Evolutionary conservation across 2,888 invertebrate genomes (phyloP).

Genomic region (Invenusta paracnida): DNA sequence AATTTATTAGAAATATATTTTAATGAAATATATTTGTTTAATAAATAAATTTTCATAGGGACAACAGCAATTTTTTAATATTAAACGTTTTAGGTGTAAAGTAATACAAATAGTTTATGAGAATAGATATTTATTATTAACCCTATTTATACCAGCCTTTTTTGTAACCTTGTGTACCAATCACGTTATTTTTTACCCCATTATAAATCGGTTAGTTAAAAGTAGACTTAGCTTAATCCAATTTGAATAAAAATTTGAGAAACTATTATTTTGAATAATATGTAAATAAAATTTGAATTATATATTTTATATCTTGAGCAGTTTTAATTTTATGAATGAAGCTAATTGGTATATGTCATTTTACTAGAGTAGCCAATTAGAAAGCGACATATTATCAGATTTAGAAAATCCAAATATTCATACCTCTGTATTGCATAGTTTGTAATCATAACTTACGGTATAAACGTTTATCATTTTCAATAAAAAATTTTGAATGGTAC

Average conservation of each 20-base stretch:
- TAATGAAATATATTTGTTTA: too few species aligned
- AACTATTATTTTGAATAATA: not conserved
- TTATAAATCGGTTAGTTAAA: not conserved
- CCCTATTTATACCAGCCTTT: not conserved
- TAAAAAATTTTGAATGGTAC: too few species aligned
- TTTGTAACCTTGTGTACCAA: not conserved
- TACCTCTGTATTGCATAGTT: not conserved
- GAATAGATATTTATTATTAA: too few species aligned
- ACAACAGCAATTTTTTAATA: too few species aligned
- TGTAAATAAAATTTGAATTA: not conserved
- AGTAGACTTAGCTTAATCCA: not conserved
- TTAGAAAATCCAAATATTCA: constrained; percentile 1
- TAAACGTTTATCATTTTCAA: constrained; percentile 21
- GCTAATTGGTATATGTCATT: not conserved
- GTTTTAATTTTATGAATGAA: not conserved
- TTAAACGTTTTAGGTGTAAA: too few species aligned
- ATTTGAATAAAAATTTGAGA: not conserved
- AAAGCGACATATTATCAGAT: constrained; percentile 12
- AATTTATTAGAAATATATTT: too few species aligned
- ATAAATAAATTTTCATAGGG: too few species aligned
- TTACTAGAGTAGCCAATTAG: not conserved
- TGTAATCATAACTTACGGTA: not conserved
- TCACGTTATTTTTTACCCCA: constrained; percentile 4
- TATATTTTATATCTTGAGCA: constrained; percentile 26
- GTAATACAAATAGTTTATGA: too few species aligned